Conservation (phyloP, 2,113 vertebrate species). For the Centrocercus urophasianus region DNA sequence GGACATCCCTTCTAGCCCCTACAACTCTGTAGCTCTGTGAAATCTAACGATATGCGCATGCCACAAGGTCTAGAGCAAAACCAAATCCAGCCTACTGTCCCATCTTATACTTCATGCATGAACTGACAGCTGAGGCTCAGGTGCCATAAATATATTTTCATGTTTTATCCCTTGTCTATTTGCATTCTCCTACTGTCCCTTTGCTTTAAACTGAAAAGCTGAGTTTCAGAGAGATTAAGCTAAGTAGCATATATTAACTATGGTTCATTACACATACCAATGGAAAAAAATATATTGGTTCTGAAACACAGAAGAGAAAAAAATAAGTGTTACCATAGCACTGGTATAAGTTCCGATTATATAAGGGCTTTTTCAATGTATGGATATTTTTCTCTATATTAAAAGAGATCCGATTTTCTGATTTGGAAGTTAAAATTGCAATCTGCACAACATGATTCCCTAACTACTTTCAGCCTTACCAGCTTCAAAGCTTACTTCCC, state of each 20-base stretch:
- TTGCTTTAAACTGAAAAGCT: background rate
- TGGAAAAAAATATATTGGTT: conserved; percentile 19
- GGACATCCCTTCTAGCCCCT: too few relatives aligned
- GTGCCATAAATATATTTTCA: background rate
- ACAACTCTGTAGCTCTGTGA: too few relatives aligned
- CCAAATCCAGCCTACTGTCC: background rate
- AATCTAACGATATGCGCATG: background rate
- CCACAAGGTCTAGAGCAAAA: background rate
- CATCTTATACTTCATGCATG: background rate
- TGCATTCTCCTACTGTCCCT: background rate
- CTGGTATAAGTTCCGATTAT: background rate
- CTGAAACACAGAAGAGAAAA: background rate
- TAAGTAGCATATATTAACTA: conserved; percentile 30
- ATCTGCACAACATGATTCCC: background rate
- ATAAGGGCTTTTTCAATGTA: background rate
- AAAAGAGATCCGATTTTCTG: background rate
- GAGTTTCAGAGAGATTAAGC: conserved; percentile 22
- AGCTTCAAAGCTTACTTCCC: background rate
- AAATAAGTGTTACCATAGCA: background rate
- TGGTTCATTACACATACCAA: conserved; percentile 17
- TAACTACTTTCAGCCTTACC: background rate
- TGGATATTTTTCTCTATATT: background rate
- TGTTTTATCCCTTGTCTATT: background rate
- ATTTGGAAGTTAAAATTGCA: background rate
- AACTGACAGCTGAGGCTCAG: background rate